Conservation (phyloP, 2,113 vertebrate species). For the Crocuta crocuta region DNA sequence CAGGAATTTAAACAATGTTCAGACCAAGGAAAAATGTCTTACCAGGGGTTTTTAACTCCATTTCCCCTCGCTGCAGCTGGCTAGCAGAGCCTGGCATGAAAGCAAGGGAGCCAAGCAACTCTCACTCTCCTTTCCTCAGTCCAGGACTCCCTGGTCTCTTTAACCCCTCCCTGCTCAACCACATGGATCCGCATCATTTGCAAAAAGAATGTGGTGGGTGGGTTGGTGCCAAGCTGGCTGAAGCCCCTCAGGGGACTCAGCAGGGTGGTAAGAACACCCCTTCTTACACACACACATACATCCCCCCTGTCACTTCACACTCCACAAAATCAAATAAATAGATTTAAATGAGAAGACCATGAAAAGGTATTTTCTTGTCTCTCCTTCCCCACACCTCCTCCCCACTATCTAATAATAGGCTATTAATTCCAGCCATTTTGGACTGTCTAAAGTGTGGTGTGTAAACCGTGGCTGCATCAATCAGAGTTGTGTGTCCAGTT, state of each 20-base stretch:
- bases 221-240: slow-evolving; percentile 58
- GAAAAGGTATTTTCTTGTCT: slow-evolving; percentile 79
- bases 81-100: slow-evolving; percentile 66
- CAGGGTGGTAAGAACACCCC: not conserved
- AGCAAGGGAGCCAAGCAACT: slow-evolving; percentile 13
- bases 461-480: slow-evolving; percentile 85
- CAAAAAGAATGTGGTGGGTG: slow-evolving; percentile 5
- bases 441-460: slow-evolving; percentile 84
- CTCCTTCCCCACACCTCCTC: not conserved
- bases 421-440: slow-evolving; percentile 86
- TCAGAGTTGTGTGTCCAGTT: slow-evolving; percentile 86
- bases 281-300: not conserved
- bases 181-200: slow-evolving; percentile 54
- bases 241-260: not conserved
- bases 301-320: not conserved
- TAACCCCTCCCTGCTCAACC: slow-evolving; percentile 58
- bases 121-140: not conserved
- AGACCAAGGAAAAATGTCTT: slow-evolving; percentile 78
- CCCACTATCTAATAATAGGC: slow-evolving; percentile 84
- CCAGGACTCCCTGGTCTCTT: not conserved
- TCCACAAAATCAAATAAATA: slow-evolving; percentile 75
- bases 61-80: slow-evolving; percentile 73
- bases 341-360: slow-evolving; percentile 83
- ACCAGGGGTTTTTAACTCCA: slow-evolving; percentile 74
- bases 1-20: slow-evolving; percentile 83